A percentile compares a stretch with the other conserved stretches of the same genome.
Conservation (phyloP, 2,797 vertebrate species). For the Crypturellus tataupa region DNA sequence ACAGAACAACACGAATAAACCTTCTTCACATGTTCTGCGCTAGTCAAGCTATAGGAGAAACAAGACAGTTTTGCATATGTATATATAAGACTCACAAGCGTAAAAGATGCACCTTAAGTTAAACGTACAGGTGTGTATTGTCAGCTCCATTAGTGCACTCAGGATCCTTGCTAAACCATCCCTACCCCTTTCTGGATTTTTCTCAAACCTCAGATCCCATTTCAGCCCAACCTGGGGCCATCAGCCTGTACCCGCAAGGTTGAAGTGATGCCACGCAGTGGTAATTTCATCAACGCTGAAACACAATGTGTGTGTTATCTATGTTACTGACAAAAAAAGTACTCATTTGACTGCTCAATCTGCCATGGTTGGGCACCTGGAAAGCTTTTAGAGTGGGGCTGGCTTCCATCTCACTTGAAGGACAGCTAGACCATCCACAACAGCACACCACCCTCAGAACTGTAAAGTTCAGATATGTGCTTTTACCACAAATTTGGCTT, state of each 20-base stretch:
- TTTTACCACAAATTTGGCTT: background rate
- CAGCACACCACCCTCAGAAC: no score
- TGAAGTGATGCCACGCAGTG: rapidly evolving
- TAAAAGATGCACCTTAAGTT: background rate
- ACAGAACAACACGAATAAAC: background rate
- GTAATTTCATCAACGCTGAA: background rate
- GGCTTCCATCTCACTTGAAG: background rate
- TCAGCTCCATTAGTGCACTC: background rate
- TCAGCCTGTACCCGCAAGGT: background rate
- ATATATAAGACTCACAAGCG: background rate
- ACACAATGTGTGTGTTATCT: background rate
- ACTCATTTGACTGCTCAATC: rapidly evolving
- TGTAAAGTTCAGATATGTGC: background rate
- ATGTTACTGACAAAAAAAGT: background rate
- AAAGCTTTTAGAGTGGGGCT: background rate
- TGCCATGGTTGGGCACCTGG: background rate
- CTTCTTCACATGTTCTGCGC: background rate
- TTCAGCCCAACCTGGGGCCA: background rate
- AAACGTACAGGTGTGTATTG: background rate
- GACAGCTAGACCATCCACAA: background rate
- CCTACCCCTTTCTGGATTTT: rapidly evolving
- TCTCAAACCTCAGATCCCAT: background rate
- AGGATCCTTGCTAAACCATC: background rate
- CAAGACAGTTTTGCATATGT: no score
- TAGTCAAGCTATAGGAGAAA: background rate